Base-by-base conservation (phyloP, 2,113 vertebrate genomes). In the Nycticryphes semicollaris region DNA sequence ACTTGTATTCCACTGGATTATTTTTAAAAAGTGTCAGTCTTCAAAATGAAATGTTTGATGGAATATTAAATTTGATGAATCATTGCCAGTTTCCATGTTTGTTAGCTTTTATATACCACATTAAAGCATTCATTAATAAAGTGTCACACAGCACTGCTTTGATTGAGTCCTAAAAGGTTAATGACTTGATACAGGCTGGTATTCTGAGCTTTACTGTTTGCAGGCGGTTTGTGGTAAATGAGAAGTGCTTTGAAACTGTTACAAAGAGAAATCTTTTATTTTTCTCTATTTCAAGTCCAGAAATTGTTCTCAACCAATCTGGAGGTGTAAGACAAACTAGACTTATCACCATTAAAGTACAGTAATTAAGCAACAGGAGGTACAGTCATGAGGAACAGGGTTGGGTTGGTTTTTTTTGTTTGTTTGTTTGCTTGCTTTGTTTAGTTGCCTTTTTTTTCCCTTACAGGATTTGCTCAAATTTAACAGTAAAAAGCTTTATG, bases 51-150 rank as follows among this genome's bases (percentile, higher is more conserved):
- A 96, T 96, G 79, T 95, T 96, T 96, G 97, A 95, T 96, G 94
- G 97, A 97, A 98, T 98, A 97, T 98, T 97, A 98, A 97, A 98
- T 97, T 96, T 97, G 98, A 98, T 98, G 96, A 98, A 97, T 98
- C 98, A 97, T 90, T 97, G 91, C 94, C 92, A 97, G 84, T 95
- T 93, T 94, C 95, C 80, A 84, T 94, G 93, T 97, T 97, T 96
- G 89, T 94, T 97, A 95, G 94, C 95, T 98, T 98, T 98, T 97
- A 98, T 95, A 97, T 95, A 93, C 94, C 97, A 96, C 97, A 97
- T 98, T 97, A 98, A 98, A 98, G 96, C 81, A 91, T 96, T 97
- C 97, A 97, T 98, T 98, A 98, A 98, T 97, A 96, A 97, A 98
- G 96, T 96, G 96, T 97, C 97, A 98, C 97, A 98, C 96, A 93